Evolutionary conservation across 2,113 vertebrate genomes (phyloP).

Genomic region (Oenanthe melanoleuca): DNA sequence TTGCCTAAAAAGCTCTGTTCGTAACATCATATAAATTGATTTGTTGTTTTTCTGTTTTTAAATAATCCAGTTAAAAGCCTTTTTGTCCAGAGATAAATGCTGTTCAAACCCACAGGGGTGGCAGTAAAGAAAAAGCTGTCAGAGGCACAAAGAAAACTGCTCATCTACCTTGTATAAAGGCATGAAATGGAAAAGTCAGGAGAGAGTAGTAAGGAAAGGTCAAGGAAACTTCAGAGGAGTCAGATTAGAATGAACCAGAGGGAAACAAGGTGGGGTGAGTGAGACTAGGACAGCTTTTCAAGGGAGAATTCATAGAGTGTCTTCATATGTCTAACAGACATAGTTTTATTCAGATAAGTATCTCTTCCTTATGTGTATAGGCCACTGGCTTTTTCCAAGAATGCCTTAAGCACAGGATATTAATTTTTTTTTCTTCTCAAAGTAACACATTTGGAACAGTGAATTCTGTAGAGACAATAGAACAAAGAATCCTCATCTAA

Average conservation of each 20-base stretch:
- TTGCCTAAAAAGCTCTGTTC: background rate
- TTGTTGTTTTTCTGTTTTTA: conserved; percentile 25
- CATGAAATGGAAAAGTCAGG: background rate
- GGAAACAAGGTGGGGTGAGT: background rate
- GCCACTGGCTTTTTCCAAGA: background rate
- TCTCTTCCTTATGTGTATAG: background rate
- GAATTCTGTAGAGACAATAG: conserved; percentile 18
- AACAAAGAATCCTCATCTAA: conserved; percentile 31
- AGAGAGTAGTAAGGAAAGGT: background rate
- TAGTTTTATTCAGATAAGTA: background rate
- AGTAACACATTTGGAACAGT: background rate
- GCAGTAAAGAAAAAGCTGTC: background rate
- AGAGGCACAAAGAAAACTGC: background rate
- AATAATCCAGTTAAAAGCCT: background rate
- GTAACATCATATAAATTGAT: background rate
- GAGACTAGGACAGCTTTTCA: background rate
- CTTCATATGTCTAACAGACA: background rate
- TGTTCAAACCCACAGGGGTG: conserved; percentile 4
- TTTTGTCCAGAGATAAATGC: conserved; percentile 12
- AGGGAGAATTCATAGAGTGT: background rate
- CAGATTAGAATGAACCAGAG: background rate
- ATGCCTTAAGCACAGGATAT: background rate
- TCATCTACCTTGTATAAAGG: background rate
- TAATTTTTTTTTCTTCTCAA: background rate
- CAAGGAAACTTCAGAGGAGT: conserved; percentile 34